Evolutionary conservation across 2,797 vertebrate genomes (phyloP).

Genomic region (Borostomias antarcticus): DNA sequence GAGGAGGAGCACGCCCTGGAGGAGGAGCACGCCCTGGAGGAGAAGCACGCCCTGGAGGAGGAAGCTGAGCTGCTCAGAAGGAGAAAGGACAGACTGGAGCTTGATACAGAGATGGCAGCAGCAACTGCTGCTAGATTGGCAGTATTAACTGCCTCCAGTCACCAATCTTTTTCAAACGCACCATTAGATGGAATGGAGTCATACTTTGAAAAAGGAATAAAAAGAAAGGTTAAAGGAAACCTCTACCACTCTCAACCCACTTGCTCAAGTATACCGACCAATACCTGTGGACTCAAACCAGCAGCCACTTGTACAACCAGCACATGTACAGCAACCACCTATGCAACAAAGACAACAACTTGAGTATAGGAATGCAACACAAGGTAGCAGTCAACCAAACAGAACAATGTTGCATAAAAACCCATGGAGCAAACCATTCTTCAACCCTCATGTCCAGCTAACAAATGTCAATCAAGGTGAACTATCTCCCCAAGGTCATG

Average conservation of each 20-base stretch:
- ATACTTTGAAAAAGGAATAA: not conserved
- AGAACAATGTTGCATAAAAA: not conserved
- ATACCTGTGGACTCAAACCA: no score
- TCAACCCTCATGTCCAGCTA: not conserved
- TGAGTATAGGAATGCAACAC: not conserved
- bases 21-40: no score
- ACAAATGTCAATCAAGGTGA: constrained; percentile 10
- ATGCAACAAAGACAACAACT: no score
- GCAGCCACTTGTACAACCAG: no score
- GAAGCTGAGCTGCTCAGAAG: not conserved
- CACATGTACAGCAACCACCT: no score
- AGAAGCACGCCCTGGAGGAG: not conserved
- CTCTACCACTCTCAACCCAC: not conserved
- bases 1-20: no score
- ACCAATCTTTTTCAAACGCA: no score
- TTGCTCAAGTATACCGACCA: no score
- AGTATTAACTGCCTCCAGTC: not conserved
- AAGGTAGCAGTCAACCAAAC: not conserved
- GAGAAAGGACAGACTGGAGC: constrained; percentile 14
- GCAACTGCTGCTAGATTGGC: constrained; percentile 7
- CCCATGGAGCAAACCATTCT: not conserved
- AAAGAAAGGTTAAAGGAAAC: constrained; percentile 1
- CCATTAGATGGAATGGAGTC: not conserved
- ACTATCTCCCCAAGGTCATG: constrained; percentile 1
- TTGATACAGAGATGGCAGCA: not conserved